These are phyloP conservation scores for Alosa alosa DNA, from an alignment of 2,113 vertebrate genomes.

Conservation along the genomic window DNA sequence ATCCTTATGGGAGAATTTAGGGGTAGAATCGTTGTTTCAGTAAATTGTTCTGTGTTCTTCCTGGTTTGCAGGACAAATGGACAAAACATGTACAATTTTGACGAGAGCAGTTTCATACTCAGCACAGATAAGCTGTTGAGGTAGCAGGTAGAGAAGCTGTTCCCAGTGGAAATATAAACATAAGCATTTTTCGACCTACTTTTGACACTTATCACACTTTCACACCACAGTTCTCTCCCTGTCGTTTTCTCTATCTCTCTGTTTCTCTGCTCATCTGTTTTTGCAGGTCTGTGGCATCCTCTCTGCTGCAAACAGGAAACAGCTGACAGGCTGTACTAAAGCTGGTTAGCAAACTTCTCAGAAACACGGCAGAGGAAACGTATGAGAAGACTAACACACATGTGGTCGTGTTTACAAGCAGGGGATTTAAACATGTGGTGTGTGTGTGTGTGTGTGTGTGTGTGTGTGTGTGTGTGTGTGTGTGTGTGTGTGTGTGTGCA, in stretches of 20 bases:
- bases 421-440: conserved; percentile 60
- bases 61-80: neutral
- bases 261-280: neutral
- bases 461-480: too few relatives aligned
- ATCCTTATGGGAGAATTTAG: neutral
- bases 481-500: conserved; percentile 44
- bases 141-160: neutral
- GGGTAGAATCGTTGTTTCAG: neutral
- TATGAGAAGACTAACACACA: conserved; percentile 2
- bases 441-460: conserved; percentile 1
- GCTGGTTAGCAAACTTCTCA: conserved; percentile 55
- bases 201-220: neutral
- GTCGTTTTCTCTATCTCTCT: conserved; percentile 18
- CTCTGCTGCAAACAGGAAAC: conserved; percentile 71
- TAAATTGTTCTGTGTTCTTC: neutral
- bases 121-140: neutral
- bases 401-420: conserved; percentile 63
- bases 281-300: conserved; percentile 50
- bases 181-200: neutral
- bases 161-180: neutral
- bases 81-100: too few relatives aligned
- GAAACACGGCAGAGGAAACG: conserved; percentile 44
- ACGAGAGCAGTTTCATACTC: neutral
- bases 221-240: neutral
- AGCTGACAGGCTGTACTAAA: conserved; percentile 61